Evolutionary conservation across 2,113 vertebrate species (phyloP), one percentile per base, ranked within the genome.

Genomic region (Lampris incognitus): DNA sequence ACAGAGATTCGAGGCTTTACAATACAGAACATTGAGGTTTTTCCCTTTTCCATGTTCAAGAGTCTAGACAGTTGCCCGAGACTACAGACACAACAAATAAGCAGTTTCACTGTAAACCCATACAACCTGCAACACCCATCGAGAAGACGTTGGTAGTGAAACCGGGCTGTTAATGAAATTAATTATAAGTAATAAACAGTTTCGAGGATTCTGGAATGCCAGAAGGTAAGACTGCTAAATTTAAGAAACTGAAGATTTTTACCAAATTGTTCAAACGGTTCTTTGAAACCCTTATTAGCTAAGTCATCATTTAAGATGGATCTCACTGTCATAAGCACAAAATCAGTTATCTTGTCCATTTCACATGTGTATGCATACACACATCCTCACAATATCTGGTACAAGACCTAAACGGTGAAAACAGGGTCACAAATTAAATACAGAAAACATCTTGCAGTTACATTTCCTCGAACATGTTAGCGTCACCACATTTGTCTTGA

Each of bases 91-190:
- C 5, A 52, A 54, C 46, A 61, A 5, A 37, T 39, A 37, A 41
- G 38, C 8, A 74, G 51, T 63, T 78, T 73, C 8, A 46, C 10
- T 72, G 61, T 52, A 72, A 41, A 37, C 66, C 69, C 71, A 84
- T 66, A 71, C 84, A 81, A 75, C 49, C 9, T 24, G 24, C 24
- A 24, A 24, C 24, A 24, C 24, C 24, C 24, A 24, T 0, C 24
- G 24, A 24, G 24, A 24, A 24, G 24, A 24, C 24, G 24, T 24
- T 24, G 24, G 24, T 24, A 24, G 24, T 24, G 24, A 24, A 24
- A 24, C 24, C 24, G 24, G 24, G 24, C 24, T 24, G 24, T 24
- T 24, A 24, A 24, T 24, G 24, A 24, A 24, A 2, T 46, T 46
- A 7, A 4, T 46, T 46, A 46, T 46, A 46, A 7, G 44, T 5